These are phyloP conservation scores for Sorex maritimensis DNA, from an alignment of 2,797 vertebrate genomes.

Conservation along the genomic window DNA sequence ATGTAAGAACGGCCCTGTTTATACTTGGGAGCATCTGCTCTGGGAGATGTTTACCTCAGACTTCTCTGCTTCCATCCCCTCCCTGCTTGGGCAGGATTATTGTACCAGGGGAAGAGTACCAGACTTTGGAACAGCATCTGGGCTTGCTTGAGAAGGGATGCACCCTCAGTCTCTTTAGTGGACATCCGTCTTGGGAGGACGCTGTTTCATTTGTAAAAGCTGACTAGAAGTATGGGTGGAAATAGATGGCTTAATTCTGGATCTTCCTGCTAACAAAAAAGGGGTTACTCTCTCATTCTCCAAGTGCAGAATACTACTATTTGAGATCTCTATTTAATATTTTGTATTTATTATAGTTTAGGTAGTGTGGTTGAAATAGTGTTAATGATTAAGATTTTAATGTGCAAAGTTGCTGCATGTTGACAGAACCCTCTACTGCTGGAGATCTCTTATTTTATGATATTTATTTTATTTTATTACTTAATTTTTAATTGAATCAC, in stretches of 20 bases:
- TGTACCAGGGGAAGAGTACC: not conserved
- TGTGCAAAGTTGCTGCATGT: too few relatives aligned
- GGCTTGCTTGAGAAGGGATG: not conserved
- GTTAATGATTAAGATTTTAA: too few relatives aligned
- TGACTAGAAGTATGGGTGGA: not conserved
- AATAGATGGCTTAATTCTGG: not conserved
- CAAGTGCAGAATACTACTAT: not conserved
- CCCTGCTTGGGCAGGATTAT: not conserved
- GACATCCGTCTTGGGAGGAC: not conserved
- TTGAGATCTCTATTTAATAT: not conserved
- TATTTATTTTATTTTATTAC: too few relatives aligned
- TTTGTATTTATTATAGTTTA: too few relatives aligned
- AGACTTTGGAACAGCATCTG: not conserved
- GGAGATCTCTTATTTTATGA: too few relatives aligned
- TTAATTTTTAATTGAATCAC: too few relatives aligned
- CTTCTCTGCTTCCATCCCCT: fast-evolving
- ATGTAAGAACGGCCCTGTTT: conserved; percentile 26
- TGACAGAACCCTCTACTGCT: too few relatives aligned
- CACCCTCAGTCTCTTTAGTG: not conserved
- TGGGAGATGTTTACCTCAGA: not conserved
- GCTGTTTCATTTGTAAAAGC: not conserved
- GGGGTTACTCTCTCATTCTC: too few relatives aligned
- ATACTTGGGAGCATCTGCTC: conserved; percentile 1
- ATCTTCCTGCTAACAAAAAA: too few relatives aligned
- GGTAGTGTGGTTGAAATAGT: too few relatives aligned